Conservation (phyloP, 2,113 vertebrate genomes). For the Chamaea fasciata region DNA sequence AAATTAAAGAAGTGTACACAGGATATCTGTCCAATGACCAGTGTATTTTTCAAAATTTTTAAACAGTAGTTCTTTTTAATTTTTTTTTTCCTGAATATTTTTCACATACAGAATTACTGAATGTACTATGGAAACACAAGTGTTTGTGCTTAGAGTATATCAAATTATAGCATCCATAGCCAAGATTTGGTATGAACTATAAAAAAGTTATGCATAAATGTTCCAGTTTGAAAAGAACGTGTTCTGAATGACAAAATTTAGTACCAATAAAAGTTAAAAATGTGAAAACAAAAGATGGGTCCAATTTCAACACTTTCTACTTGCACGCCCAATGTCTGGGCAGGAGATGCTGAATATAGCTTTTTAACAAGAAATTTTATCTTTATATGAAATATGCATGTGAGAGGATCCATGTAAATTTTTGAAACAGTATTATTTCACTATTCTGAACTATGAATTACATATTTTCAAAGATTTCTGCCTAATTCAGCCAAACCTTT, state of each 20-base stretch:
- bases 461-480: not conserved
- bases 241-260: not conserved
- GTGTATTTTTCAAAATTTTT: not conserved
- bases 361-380: not conserved
- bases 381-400: not conserved
- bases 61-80: not conserved
- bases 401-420: not conserved
- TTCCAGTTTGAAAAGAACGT: not conserved
- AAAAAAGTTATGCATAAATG: not conserved
- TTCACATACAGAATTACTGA: not conserved
- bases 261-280: not conserved
- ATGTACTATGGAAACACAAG: not conserved
- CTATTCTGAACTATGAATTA: not conserved
- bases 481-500: not conserved
- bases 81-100: not conserved
- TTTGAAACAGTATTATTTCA: not conserved
- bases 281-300: not conserved
- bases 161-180: not conserved
- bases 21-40: not conserved
- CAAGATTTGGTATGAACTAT: not conserved
- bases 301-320: not conserved
- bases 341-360: not conserved
- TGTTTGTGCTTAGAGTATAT: not conserved
- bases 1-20: not conserved
- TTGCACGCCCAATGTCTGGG: not conserved